These are phyloP conservation scores for Pelosia muscerda DNA, from an alignment of 2,888 invertebrate species.

Conservation along the genomic window DNA sequence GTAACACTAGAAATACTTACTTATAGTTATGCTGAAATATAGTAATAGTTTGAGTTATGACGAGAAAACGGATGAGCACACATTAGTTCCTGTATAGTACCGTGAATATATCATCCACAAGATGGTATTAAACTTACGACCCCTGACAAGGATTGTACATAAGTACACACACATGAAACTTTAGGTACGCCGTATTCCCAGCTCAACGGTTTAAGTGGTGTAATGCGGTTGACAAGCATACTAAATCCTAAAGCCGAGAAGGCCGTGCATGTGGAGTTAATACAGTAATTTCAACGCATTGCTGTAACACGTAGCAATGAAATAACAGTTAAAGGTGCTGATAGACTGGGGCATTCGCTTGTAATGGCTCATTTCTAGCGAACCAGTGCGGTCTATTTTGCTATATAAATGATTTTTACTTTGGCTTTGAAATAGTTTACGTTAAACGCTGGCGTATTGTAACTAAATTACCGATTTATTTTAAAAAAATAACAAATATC, in stretches of 20 bases:
- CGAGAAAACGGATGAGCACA: neutral
- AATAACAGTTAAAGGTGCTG: constrained; percentile 22
- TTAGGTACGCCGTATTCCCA: constrained; percentile 33
- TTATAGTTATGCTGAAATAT: neutral
- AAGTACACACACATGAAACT: neutral
- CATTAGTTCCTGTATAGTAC: neutral
- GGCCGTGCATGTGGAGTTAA: constrained; percentile 31
- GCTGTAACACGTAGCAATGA: constrained; percentile 12
- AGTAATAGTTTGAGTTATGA: neutral
- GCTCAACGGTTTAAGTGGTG: constrained; percentile 28
- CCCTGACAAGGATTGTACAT: neutral
- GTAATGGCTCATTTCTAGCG: neutral
- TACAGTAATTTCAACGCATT: constrained; percentile 33
- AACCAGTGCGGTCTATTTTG: too few relatives aligned
- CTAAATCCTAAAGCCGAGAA: constrained; percentile 42
- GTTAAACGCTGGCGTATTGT: too few relatives aligned
- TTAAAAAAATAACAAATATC: too few relatives aligned
- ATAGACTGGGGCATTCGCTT: neutral
- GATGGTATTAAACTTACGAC: neutral
- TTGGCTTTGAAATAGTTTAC: neutral
- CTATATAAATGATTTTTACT: too few relatives aligned
- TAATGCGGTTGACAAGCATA: constrained; percentile 47
- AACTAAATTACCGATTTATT: too few relatives aligned
- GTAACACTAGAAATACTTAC: too few relatives aligned
- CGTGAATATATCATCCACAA: neutral